Evolutionary conservation across 2,113 vertebrate genomes (phyloP).

Genomic region (Egretta garzetta): DNA sequence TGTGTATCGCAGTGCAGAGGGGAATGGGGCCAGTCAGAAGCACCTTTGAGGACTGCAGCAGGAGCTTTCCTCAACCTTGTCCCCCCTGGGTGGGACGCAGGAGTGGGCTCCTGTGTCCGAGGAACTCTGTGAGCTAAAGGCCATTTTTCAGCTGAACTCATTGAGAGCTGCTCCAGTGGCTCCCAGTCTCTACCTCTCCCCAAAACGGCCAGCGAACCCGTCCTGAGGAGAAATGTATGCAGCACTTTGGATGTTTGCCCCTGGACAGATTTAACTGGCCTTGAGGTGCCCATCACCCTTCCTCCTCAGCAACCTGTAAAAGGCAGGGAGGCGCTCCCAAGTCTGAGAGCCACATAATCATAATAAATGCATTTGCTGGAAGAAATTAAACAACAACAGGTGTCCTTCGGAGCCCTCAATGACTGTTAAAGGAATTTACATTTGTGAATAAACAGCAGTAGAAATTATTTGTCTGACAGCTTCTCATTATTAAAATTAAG

Average conservation of each 20-base stretch:
- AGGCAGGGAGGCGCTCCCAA: background rate
- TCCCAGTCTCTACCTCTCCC: background rate
- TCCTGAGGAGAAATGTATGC: background rate
- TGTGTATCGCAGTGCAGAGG: fast-evolving
- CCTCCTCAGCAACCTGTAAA: background rate
- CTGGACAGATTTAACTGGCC: background rate
- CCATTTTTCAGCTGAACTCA: background rate
- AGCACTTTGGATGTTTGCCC: background rate
- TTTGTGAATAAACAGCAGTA: constrained; percentile 49
- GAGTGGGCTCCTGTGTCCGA: background rate
- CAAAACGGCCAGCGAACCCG: background rate
- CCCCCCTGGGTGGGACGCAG: background rate
- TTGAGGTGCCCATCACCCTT: background rate
- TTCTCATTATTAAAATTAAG: constrained; percentile 52
- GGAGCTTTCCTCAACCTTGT: background rate
- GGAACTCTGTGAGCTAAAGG: background rate
- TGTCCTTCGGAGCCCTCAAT: constrained; percentile 14
- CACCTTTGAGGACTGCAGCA: background rate
- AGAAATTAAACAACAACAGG: constrained; percentile 46
- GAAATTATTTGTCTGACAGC: constrained; percentile 34
- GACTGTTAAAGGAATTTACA: constrained; percentile 30
- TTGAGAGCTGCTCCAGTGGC: background rate
- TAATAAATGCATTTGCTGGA: constrained; percentile 26
- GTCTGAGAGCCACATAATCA: background rate
- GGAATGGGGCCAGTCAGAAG: background rate